Evolutionary conservation across 2,797 vertebrate species (phyloP), one percentile per base, ranked within the genome.

Genomic region (Parauchenoglanis ngamensis): DNA sequence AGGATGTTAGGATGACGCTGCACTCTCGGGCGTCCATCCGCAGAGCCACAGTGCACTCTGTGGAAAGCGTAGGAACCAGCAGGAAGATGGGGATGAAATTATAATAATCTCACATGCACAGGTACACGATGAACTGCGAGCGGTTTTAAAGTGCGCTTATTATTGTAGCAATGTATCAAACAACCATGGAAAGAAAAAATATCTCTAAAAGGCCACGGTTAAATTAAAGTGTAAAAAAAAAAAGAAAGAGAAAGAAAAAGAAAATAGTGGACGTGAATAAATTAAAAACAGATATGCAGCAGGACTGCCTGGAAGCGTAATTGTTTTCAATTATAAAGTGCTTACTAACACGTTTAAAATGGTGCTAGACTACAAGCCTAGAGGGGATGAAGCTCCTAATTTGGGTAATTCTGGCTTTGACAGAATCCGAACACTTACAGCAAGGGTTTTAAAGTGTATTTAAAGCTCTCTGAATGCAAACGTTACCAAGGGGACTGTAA

Each of bases 401-500:
- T 87, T 72, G 76, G 61, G 81, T 78, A 79, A 68, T 87, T 49
- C 73, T 31, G 61, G 75, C 12, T 78, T 78, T 78, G 82, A 79
- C 63, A 84, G 63, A 87, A 57, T 77, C 52, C n/a, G 72, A 65
- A 76, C 63, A 77, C 46, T 84, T 83, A 67, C 68, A 65, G 70
- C 79, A 73, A 83, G 65, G 81, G 81, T 83, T 83, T 52, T 86
- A 44, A 59, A 40, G 76, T 84, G 70, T 75, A 82, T 83, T 77
- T 83, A 88, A 86, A 84, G 77, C 86, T 90, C 85, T 88, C 59
- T 57, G 70, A 83, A 89, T 76, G 86, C 67, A 83, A 88, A 89
- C 75, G 89, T 92, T 90, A 89, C 91, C 89, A 90, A 90, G 89
- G 90, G 91, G 88, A 92, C 90, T 85, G 91, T 92, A 90, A 87